These are phyloP conservation scores for Haliclona indistincta DNA, from an alignment of 37 sponge, comb jelly and placozoan genomes.

Conservation along the genomic window DNA sequence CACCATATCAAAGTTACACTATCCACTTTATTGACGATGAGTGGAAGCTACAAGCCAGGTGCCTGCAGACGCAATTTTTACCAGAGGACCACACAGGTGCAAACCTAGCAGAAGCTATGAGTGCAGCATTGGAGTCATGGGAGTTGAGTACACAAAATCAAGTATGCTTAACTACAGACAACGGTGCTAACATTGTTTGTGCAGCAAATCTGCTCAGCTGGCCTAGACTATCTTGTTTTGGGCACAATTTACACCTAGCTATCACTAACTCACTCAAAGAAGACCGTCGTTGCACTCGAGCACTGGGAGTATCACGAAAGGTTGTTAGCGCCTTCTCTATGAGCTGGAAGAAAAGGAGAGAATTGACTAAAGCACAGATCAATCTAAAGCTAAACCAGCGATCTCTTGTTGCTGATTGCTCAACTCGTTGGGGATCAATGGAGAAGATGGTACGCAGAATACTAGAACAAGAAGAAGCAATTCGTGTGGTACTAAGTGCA, in stretches of 20 bases:
- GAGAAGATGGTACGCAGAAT: conserved; percentile 31
- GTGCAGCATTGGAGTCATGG: conserved; percentile 23
- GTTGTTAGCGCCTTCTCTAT: conserved; percentile 30
- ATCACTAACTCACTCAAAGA: conserved; percentile 14
- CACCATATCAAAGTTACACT: conserved; percentile 47
- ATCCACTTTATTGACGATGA: conserved; percentile 28
- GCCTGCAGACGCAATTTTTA: conserved; percentile 26
- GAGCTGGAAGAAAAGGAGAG: conserved; percentile 31
- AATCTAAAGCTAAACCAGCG: conserved; percentile 24
- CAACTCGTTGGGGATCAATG: conserved; percentile 44
- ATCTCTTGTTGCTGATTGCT: conserved; percentile 16
- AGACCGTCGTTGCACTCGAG: conserved; percentile 9
- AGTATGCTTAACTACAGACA: conserved; percentile 46
- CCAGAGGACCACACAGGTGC: conserved; percentile 43
- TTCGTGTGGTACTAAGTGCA: conserved; percentile 26
- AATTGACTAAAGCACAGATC: conserved; percentile 12
- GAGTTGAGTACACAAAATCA: conserved; percentile 4
- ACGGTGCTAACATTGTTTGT: conserved; percentile 23
- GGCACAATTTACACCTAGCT: conserved; percentile 45
- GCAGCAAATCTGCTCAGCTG: conserved; percentile 10
- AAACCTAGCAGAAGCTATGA: conserved; percentile 31
- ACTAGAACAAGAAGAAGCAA: conserved; percentile 34
- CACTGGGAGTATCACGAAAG: conserved; percentile 18
- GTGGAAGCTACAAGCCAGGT: conserved; percentile 3
- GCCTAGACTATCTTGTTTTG: conserved; percentile 35